These are phyloP conservation scores for Apodemus speciosus DNA, from an alignment of 2,113 vertebrate species.

Conservation along the genomic window DNA sequence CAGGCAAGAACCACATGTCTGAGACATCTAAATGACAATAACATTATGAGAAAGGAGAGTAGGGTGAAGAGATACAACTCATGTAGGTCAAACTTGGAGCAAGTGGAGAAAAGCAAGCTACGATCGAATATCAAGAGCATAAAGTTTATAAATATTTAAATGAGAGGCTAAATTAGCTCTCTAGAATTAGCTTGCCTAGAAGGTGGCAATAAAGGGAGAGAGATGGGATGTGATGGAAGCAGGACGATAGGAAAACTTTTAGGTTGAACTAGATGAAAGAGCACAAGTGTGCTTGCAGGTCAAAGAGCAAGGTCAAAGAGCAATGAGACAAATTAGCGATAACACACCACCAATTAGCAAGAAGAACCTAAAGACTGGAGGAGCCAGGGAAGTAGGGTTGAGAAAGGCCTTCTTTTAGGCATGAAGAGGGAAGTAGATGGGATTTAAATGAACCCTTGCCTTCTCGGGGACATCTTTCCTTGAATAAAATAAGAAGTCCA, in stretches of 20 bases:
- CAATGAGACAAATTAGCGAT: background rate
- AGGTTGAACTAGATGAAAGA: background rate
- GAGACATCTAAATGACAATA: background rate
- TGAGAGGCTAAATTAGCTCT: background rate
- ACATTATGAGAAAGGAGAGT: background rate
- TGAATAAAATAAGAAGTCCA: background rate
- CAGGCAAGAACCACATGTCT: background rate
- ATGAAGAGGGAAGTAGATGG: background rate
- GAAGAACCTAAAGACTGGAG: background rate
- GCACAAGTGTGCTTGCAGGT: background rate
- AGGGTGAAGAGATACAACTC: background rate
- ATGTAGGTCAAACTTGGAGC: background rate
- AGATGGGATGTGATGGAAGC: background rate
- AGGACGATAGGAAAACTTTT: background rate
- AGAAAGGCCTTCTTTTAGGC: background rate
- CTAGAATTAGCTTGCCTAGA: background rate
- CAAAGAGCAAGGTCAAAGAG: background rate
- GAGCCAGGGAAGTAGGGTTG: background rate
- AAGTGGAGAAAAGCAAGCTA: background rate
- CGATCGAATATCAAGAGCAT: background rate
- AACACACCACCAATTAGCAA: background rate
- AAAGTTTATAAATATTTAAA: background rate
- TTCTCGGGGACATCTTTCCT: background rate
- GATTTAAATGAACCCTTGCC: background rate
- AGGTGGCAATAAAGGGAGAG: background rate